These are phyloP conservation scores for Bursaphelenchus mucronatus DNA, from an alignment of 1,140 invertebrate species.

Conservation along the genomic window DNA sequence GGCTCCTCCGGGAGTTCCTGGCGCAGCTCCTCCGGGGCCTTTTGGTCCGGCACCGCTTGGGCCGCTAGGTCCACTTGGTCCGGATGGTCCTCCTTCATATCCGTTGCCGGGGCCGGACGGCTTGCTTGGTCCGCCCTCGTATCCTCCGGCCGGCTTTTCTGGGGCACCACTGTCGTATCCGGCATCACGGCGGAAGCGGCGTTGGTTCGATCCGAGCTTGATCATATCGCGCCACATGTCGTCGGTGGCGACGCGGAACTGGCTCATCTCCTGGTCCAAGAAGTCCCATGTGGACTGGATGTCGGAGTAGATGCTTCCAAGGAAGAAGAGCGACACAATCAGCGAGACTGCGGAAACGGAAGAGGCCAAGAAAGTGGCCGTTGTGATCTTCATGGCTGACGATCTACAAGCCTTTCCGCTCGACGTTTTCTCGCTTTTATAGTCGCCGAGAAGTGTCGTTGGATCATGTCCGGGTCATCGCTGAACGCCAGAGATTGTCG, in stretches of 20 bases:
- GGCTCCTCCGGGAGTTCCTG: slow-evolving; percentile 34
- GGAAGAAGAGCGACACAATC: slow-evolving; percentile 47
- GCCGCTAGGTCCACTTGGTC: slow-evolving; percentile 11
- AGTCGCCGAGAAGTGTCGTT: no score
- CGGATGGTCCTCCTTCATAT: slow-evolving; percentile 13
- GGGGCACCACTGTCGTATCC: slow-evolving; percentile 31
- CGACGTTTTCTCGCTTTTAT: no score
- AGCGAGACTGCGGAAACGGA: slow-evolving; percentile 53
- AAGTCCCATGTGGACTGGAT: slow-evolving; percentile 56
- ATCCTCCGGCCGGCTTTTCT: not conserved
- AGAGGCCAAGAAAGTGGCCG: slow-evolving; percentile 59
- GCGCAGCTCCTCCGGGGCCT: slow-evolving; percentile 20
- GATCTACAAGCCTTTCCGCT: no score
- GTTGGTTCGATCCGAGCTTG: slow-evolving; percentile 27
- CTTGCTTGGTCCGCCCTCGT: slow-evolving; percentile 25
- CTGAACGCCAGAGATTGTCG: no score
- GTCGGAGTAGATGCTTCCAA: slow-evolving; percentile 53
- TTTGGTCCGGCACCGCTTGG: slow-evolving; percentile 21
- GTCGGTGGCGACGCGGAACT: slow-evolving; percentile 55
- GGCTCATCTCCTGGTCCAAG: slow-evolving; percentile 51
- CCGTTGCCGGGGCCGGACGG: not conserved
- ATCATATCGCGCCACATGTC: slow-evolving; percentile 57
- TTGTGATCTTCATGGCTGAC: slow-evolving; percentile 55
- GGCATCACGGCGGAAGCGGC: slow-evolving; percentile 39
- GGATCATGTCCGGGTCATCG: no score